Conservation (phyloP, 1,140 invertebrate genomes). For the Tenebrio molitor region DNA sequence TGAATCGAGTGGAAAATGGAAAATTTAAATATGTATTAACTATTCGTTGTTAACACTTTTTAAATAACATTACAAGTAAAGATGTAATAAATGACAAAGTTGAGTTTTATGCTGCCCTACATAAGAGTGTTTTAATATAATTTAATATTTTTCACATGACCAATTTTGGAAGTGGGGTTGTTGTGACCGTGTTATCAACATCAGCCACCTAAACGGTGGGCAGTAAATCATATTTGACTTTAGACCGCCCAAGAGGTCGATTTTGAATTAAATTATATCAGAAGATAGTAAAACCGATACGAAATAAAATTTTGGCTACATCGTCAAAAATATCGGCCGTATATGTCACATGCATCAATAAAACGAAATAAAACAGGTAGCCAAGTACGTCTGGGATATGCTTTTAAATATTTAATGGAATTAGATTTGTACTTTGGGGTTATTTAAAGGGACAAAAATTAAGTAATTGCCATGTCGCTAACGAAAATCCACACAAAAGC, state of each 20-base stretch:
- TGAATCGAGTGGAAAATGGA: no score
- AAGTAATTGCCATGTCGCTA: slow-evolving; percentile 50
- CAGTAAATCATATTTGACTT: slow-evolving; percentile 39
- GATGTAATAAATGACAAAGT: no score
- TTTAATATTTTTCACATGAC: no score
- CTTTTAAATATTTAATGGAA: slow-evolving; percentile 49
- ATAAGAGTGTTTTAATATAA: no score
- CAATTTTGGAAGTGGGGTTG: no score
- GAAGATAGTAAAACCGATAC: slow-evolving; percentile 43
- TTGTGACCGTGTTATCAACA: no score
- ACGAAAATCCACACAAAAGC: slow-evolving; percentile 56
- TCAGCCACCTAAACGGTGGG: not conserved
- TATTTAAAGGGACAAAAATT: slow-evolving; percentile 40
- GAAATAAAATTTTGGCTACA: slow-evolving; percentile 49
- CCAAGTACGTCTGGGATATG: not conserved
- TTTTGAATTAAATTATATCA: slow-evolving; percentile 51
- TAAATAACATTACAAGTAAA: no score
- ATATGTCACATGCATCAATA: slow-evolving; percentile 50
- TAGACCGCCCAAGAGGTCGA: slow-evolving; percentile 25
- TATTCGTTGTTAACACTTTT: no score
- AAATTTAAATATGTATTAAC: no score
- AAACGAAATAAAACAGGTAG: slow-evolving; percentile 44
- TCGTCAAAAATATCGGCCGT: slow-evolving; percentile 49
- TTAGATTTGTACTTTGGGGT: slow-evolving; percentile 45
- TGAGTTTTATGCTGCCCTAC: no score